Base-by-base conservation (phyloP, 2,888 invertebrate species). In the Mythimna impura region DNA sequence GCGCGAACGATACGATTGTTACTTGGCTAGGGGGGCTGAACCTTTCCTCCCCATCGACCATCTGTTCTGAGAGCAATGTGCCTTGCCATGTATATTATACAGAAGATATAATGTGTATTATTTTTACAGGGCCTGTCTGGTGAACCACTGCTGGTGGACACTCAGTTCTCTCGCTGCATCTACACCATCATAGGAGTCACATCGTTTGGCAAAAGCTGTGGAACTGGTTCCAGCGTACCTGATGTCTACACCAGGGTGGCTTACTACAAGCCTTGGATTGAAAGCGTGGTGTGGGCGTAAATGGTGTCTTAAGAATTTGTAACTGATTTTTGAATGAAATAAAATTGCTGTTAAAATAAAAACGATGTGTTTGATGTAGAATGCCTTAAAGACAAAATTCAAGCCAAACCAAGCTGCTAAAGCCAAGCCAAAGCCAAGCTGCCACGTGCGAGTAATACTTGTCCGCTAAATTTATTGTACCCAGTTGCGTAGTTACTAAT, bases 231-330 rank as follows among this genome's bases (percentile, higher is more conserved):
- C n/a, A 60, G 3, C 20, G n/a, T 1, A 10, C 76, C 76, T 20
- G 55, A 47, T n/a, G 14, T 76, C 0, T 77, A 12, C 62, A 81
- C 76, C 20, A 66, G 77, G 30, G 76, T 77, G 3, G 76, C 81
- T 8, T 7, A 62, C 17, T 77, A 81, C 55, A 76, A 76, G n/a
- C 61, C 76, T 3, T 77, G 76, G 76, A 77, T 77, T 12, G 76
- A 77, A 4, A 76, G 77, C 9, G 20, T 81, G 0, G 76, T 76
- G 12, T 76, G 76, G 81, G 66, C 61, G 36, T 76, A 34, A 75
- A 22, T 14, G 8, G 3, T 9, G 22, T 1, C 40, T 20, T 50
- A 5, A 1, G 22, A 14, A 14, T 14, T 14, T 22, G 20, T 1
- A 4, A 17, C 6, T 22, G 20, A 2, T 57, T 68, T 12, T 3